Evolutionary conservation across 2,888 invertebrate genomes (phyloP), one percentile per base, ranked within the genome.

Genomic region (Caenorhabditis sp.): DNA sequence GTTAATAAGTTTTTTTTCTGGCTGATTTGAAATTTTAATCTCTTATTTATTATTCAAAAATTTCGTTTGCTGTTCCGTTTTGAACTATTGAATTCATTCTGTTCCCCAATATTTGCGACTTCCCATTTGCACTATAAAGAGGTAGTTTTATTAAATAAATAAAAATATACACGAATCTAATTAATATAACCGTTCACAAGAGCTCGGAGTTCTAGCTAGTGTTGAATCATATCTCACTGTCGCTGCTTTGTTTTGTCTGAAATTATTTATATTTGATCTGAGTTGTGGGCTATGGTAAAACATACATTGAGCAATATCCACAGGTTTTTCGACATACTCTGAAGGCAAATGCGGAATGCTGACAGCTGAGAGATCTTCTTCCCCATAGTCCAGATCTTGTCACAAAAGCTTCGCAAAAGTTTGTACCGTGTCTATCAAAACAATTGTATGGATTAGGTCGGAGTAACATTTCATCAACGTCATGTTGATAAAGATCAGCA

Each of bases 321-420:
- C 84, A 84, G 1, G 81, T 82, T 61, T 81, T 83, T 63, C 82
- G 59, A 61, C 84, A 84, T 20, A 84, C 81, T 54, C 83, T 56
- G 67, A 84, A 84, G 1, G 84, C 84, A 26, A 84, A 77, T 49
- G 83, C 82, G 7, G 84, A 81, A 27, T 82, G 79, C 12, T 81
- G 74, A 26, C 84, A 84, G 36, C 80, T 78, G 59, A 78, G 63
- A 1, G 77, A 61, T 63, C 76, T 77, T 59, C 79, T 63, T 26
- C 76, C 70, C 81, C 82, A 81, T 53, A 73, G 66, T 49, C 77
- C 77, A 0, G 68, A 56, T 49, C 59, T 69, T 2, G 81, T 77
- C 21, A 81, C 77, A 36, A 81, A 81, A 0, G 77, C 74, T 50
- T 81, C 79, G 49, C 83, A 83, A 63, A 82, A 83, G 17, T 67